These are phyloP conservation scores for Pogonomyrmex barbatus DNA, from an alignment of 1,140 invertebrate species.

Conservation along the genomic window DNA sequence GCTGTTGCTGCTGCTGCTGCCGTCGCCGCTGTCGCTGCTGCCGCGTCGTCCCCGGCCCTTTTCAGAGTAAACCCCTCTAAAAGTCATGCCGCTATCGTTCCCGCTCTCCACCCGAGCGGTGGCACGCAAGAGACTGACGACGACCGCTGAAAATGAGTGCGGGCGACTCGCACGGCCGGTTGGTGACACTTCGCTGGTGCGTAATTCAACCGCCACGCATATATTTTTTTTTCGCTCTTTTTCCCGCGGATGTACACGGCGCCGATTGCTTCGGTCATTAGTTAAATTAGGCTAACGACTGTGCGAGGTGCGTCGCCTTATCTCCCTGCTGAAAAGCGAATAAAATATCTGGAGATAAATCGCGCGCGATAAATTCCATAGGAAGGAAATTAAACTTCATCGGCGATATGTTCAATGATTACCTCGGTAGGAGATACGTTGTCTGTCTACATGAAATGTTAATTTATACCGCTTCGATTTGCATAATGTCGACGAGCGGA, in stretches of 20 bases:
- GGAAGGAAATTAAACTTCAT: conserved; percentile 52
- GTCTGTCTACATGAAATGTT: conserved; percentile 47
- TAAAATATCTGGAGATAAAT: conserved; percentile 53
- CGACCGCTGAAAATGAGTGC: conserved; percentile 52
- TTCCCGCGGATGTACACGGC: neutral
- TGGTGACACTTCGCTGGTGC: conserved; percentile 52
- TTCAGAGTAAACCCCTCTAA: conserved; percentile 45
- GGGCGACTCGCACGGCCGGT: conserved; percentile 53
- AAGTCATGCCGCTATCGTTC: conserved; percentile 22
- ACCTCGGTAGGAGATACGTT: neutral
- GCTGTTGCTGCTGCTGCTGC: neutral
- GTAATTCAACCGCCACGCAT: conserved; percentile 30
- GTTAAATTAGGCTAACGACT: conserved; percentile 60
- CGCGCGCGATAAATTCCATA: conserved; percentile 50
- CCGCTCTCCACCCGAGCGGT: conserved; percentile 27
- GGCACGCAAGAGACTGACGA: conserved; percentile 65
- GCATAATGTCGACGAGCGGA: conserved; percentile 24
- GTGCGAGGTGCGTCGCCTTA: conserved; percentile 35
- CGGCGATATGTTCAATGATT: conserved; percentile 30
- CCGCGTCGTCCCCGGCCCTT: conserved; percentile 34
- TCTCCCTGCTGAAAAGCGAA: conserved; percentile 56
- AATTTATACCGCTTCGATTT: conserved; percentile 32
- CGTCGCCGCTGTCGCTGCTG: neutral
- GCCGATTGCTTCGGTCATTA: conserved; percentile 53
- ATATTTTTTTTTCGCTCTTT: neutral